Evolutionary conservation across 1,140 invertebrate species (phyloP).

Genomic region (Formica exsecta): DNA sequence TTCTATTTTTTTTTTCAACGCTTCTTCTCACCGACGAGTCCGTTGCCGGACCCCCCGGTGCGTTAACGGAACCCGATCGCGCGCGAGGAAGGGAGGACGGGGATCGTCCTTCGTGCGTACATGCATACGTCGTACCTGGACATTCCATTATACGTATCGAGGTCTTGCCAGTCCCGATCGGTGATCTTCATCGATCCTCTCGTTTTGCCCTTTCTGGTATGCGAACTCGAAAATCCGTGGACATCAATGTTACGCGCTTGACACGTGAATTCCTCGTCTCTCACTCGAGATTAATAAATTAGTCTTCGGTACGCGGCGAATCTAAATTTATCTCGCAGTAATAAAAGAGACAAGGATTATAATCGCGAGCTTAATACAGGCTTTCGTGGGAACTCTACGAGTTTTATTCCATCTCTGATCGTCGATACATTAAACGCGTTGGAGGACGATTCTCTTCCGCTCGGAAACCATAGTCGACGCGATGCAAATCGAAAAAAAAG

Average conservation of each 20-base stretch:
- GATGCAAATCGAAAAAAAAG: slow-evolving; percentile 11
- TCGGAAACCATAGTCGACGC: slow-evolving; percentile 4
- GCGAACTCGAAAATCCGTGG: slow-evolving; percentile 1
- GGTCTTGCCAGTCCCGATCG: slow-evolving; percentile 35
- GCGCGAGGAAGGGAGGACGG: slow-evolving; percentile 57
- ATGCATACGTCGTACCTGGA: not conserved
- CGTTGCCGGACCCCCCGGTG: slow-evolving; percentile 76
- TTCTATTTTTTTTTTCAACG: slow-evolving; percentile 69
- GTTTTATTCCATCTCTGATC: not conserved
- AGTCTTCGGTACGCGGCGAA: not conserved
- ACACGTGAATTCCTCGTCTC: not conserved
- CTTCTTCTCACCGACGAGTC: slow-evolving; percentile 67
- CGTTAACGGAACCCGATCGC: slow-evolving; percentile 77
- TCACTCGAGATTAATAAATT: not conserved
- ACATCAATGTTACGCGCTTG: not conserved
- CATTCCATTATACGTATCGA: slow-evolving; percentile 67
- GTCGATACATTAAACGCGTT: slow-evolving; percentile 11
- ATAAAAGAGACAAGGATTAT: not conserved
- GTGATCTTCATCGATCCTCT: slow-evolving; percentile 37
- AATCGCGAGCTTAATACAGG: not conserved
- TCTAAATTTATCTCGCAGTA: not conserved
- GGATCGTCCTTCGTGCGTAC: slow-evolving; percentile 35
- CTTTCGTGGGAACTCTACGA: not conserved
- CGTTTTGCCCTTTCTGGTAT: not conserved
- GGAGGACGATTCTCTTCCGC: not conserved